Percentiles rank a stretch among this genome's conserved stretches.
These are phyloP conservation scores for Tolypeutes matacus DNA, from an alignment of 2,797 vertebrate species.

Conservation along the genomic window DNA sequence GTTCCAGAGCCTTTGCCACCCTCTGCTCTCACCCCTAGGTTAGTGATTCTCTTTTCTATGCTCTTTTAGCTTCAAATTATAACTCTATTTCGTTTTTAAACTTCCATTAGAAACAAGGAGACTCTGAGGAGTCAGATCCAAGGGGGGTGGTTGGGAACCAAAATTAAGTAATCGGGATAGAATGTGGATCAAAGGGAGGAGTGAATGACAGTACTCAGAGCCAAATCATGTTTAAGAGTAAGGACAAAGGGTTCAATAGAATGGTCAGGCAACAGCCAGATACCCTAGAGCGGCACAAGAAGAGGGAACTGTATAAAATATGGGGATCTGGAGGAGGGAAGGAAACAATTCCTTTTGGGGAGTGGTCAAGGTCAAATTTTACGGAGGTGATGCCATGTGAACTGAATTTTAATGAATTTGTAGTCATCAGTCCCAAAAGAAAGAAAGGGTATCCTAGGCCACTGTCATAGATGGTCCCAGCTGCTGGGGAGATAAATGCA, in stretches of 20 bases:
- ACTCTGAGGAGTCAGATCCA: not conserved
- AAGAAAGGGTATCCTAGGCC: not conserved
- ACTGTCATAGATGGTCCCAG: not conserved
- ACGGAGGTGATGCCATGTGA: not conserved
- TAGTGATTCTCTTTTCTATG: not conserved
- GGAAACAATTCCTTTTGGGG: not conserved
- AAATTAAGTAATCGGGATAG: not conserved
- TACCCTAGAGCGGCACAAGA: not conserved
- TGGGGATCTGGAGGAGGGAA: not conserved
- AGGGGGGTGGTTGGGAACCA: not conserved
- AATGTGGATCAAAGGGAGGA: not conserved
- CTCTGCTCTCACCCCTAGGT: not conserved
- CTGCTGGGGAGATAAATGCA: not conserved
- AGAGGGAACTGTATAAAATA: not conserved
- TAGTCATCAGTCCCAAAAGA: constrained; percentile 1
- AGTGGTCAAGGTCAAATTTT: constrained; percentile 12
- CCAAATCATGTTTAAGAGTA: not conserved
- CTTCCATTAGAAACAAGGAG: not conserved
- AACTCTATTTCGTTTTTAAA: constrained; percentile 1
- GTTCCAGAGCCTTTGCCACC: not conserved
- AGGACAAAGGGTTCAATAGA: not conserved
- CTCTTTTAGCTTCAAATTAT: not conserved
- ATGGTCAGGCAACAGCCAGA: not conserved
- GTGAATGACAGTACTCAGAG: not conserved
- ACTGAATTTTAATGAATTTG: constrained; percentile 19